phyloP scores from a whole-genome alignment of 2,888 invertebrate species.

The Oscheius sp. region DNA sequence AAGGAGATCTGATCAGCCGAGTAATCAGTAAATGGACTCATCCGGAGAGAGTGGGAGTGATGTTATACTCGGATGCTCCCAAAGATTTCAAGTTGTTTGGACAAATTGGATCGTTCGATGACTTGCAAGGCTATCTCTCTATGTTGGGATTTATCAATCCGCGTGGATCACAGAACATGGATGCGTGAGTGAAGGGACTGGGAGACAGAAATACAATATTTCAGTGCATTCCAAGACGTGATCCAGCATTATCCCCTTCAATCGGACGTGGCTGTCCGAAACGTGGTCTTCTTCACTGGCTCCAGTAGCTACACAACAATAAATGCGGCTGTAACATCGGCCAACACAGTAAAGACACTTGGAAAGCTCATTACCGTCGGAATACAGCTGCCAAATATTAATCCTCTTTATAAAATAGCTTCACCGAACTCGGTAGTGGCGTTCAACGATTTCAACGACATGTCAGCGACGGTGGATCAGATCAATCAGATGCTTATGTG shows the following conservation, averaged over 20 bases:
- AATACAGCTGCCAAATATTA: not conserved
- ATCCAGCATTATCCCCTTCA: not conserved
- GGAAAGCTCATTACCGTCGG: conserved; percentile 4
- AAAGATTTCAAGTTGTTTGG: not conserved
- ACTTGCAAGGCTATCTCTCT: not conserved
- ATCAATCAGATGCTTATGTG: conserved; percentile 11
- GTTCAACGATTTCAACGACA: conserved; percentile 1
- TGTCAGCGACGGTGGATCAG: not conserved
- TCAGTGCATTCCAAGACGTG: conserved; percentile 15
- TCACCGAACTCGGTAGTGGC: conserved; percentile 7
- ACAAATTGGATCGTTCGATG: not conserved
- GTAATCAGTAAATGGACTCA: conserved; percentile 14
- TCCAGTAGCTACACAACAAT: not conserved
- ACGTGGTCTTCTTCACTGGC: conserved; percentile 19
- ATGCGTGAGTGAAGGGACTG: not conserved
- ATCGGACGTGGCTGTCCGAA: not conserved
- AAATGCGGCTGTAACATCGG: not conserved
- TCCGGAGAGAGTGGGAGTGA: conserved; percentile 7
- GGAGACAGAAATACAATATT: not conserved
- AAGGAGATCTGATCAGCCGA: not conserved
- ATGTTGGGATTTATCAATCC: not conserved
- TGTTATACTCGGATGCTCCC: not conserved
- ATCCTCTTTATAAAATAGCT: not conserved
- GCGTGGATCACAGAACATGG: not conserved
- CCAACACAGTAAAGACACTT: not conserved